Evolutionary conservation across 2,797 vertebrate species (phyloP), one percentile per base, ranked within the genome.

Genomic region (Eulemur mongoz): DNA sequence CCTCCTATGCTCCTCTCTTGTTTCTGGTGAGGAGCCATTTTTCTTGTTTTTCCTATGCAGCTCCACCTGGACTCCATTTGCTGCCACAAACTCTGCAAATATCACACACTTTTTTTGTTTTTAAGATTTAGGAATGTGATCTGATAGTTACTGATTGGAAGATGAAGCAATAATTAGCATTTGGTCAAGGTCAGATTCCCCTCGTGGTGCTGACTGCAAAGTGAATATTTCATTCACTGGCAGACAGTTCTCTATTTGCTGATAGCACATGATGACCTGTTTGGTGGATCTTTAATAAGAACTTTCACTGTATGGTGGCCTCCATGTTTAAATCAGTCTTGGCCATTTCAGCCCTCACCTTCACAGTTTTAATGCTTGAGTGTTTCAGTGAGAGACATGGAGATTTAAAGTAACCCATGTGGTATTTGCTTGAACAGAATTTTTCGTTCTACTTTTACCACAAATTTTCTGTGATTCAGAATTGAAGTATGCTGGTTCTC

Each of bases 11-110:
- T 95, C 84, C 9, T 93, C 76, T 94, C 95, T 95, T 23, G 18
- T 95, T 97, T 97, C 96, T 98, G 97, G 94, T 95, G 93, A 97
- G 70, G 48, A 97, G 96, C 93, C 97, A 96, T 97, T 96, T 97
- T 97, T 96, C 95, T 91, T 82, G 43, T 94, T 96, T 97, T 97
- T 95, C 82, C 93, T 89, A 1, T 91, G 92, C 32, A 35, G 81
- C 95, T 97, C 96, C 97, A 98, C 97, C 96, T 98, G 97, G 97
- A 92, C 96, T 96, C 83, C 67, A 85, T 92, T 96, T 96, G 96
- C 79, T 97, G 82, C 78, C 63, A 97, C 78, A 92, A 96, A 94
- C 17, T 83, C 43, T 30, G 67, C 32, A 91, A 97, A 90, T 94
- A 96, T 82, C 96, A 89, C 50, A 78, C 70, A 92, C 67, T 80